These are phyloP conservation scores for Keiferia lycopersicella DNA, from an alignment of 2,888 invertebrate genomes.

Conservation along the genomic window DNA sequence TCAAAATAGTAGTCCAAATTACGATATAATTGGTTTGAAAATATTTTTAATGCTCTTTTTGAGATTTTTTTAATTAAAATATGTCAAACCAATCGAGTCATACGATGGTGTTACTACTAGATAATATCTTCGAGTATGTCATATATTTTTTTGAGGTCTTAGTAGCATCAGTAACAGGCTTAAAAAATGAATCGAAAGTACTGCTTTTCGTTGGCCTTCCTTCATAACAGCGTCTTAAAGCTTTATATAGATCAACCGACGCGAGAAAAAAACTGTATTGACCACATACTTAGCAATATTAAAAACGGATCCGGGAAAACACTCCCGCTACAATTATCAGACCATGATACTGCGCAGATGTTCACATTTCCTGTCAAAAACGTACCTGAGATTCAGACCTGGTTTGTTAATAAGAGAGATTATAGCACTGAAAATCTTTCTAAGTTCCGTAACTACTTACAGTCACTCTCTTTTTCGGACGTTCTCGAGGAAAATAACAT, in stretches of 20 bases:
- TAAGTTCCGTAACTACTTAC: constrained; percentile 23
- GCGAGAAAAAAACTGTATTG: constrained; percentile 22
- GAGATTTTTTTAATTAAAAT: too few relatives aligned
- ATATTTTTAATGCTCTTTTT: too few relatives aligned
- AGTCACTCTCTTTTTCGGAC: constrained; percentile 23
- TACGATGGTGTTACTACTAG: too few relatives aligned
- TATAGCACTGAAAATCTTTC: constrained; percentile 23
- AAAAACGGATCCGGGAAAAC: constrained; percentile 16
- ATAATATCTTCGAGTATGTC: too few relatives aligned
- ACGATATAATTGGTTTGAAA: too few relatives aligned
- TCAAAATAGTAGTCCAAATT: too few relatives aligned
- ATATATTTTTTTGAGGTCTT: too few relatives aligned
- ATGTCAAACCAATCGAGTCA: too few relatives aligned
- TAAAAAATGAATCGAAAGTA: too few relatives aligned
- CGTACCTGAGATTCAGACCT: not conserved
- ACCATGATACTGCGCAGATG: constrained; percentile 22
- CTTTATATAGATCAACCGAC: constrained; percentile 25
- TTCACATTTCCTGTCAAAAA: constrained; percentile 22
- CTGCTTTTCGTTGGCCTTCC: too few relatives aligned
- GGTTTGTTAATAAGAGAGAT: constrained; percentile 20
- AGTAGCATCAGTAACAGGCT: too few relatives aligned
- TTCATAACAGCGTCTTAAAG: too few relatives aligned
- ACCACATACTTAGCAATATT: constrained; percentile 28
- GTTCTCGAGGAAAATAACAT: not conserved
- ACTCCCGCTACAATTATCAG: constrained; percentile 5